Conservation (phyloP, 1,140 invertebrate species). For the Ridgeia piscesae region DNA sequence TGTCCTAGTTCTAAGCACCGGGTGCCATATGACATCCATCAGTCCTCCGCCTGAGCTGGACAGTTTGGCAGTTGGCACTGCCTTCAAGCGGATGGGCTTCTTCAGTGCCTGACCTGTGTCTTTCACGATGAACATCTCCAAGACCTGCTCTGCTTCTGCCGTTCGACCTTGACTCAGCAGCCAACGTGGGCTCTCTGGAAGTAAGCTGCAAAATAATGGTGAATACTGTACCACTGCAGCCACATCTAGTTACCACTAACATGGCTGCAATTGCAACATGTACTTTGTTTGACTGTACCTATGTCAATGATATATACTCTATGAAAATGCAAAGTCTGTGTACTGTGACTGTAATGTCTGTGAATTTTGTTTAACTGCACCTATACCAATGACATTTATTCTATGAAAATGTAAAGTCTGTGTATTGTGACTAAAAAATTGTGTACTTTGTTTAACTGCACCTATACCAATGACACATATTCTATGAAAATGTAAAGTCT, state of each 20-base stretch:
- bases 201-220: background rate
- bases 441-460: too few relatives aligned
- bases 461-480: too few relatives aligned
- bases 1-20: slow-evolving; percentile 18
- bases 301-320: too few relatives aligned
- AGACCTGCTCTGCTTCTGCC: slow-evolving; percentile 33
- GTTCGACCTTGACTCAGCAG: slow-evolving; percentile 31
- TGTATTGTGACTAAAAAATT: too few relatives aligned
- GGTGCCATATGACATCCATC: slow-evolving; percentile 13
- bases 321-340: too few relatives aligned
- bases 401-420: too few relatives aligned
- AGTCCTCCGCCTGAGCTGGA: slow-evolving; percentile 4
- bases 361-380: too few relatives aligned
- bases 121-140: slow-evolving; percentile 25
- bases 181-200: slow-evolving; percentile 37
- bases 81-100: background rate
- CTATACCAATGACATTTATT: too few relatives aligned
- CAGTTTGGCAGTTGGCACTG: background rate
- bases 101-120: slow-evolving; percentile 25
- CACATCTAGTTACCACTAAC: background rate
- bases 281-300: too few relatives aligned
- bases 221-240: background rate
- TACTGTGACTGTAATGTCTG: too few relatives aligned
- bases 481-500: too few relatives aligned
- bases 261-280: too few relatives aligned